These are phyloP conservation scores for Todiramphus saurophagus DNA, from an alignment of 2,113 vertebrate species.

Conservation along the genomic window DNA sequence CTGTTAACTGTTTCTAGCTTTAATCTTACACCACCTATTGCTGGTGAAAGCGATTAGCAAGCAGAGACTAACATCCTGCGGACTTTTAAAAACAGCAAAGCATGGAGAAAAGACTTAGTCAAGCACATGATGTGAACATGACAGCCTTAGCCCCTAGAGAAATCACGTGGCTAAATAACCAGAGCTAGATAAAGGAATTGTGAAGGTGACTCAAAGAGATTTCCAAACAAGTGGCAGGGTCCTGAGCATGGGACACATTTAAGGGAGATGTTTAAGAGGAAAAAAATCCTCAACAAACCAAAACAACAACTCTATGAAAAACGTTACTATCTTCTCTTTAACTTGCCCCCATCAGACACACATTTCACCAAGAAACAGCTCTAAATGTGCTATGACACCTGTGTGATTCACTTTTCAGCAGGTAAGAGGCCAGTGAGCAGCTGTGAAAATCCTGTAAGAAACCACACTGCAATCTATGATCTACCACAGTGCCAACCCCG, in stretches of 20 bases:
- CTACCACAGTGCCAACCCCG: accelerated
- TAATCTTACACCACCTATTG: slow-evolving; percentile 11
- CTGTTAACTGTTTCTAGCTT: not conserved
- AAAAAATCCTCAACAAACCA: not conserved
- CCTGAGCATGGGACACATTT: not conserved
- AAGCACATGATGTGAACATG: not conserved
- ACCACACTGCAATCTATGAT: accelerated
- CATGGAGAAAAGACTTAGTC: not conserved
- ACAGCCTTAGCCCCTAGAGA: not conserved
- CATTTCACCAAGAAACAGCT: not conserved
- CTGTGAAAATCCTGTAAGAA: not conserved
- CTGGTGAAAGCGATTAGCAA: not conserved
- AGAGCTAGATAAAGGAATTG: not conserved
- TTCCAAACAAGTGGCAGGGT: not conserved
- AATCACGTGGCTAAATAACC: not conserved
- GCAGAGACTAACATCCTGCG: not conserved
- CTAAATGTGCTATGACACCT: accelerated
- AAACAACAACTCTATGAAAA: not conserved
- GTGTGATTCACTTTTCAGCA: accelerated
- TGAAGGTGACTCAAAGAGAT: not conserved
- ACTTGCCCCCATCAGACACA: not conserved
- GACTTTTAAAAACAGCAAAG: slow-evolving; percentile 23
- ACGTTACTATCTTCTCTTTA: not conserved
- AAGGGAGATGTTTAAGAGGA: not conserved
- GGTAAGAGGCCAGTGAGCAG: not conserved